Percentiles rank a stretch among this genome's conserved stretches.
These are phyloP conservation scores for Ormia ochracea DNA, from an alignment of 2,888 invertebrate species.

Conservation along the genomic window DNA sequence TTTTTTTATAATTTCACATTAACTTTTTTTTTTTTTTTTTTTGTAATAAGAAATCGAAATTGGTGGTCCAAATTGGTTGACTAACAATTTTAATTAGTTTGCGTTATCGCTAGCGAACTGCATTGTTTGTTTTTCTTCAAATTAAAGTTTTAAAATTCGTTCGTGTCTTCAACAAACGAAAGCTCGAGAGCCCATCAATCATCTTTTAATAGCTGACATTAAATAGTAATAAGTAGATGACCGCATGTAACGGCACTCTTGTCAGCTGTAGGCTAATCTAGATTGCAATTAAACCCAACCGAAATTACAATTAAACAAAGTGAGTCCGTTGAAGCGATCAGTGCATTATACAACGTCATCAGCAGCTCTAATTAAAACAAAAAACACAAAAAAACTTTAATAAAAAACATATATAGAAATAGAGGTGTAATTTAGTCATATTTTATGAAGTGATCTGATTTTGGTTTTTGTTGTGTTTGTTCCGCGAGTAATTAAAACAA, in stretches of 20 bases:
- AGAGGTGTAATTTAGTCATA: constrained; percentile 11
- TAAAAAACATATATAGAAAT: constrained; percentile 23
- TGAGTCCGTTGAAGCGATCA: constrained; percentile 1
- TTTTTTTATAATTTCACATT: background rate
- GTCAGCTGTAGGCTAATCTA: background rate
- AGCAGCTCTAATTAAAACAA: constrained; percentile 30
- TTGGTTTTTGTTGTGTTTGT: constrained; percentile 26
- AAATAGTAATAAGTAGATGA: background rate
- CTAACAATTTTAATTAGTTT: too few relatives aligned
- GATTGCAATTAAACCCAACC: background rate
- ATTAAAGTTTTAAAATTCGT: too few relatives aligned
- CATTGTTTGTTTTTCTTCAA: too few relatives aligned
- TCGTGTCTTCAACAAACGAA: background rate
- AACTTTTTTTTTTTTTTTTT: too few relatives aligned
- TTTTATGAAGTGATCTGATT: constrained; percentile 36
- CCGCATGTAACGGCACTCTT: background rate
- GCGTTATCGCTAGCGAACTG: too few relatives aligned
- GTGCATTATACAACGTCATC: background rate
- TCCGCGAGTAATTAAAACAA: constrained; percentile 59
- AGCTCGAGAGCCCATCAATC: background rate
- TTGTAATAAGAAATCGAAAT: too few relatives aligned
- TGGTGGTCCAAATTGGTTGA: too few relatives aligned
- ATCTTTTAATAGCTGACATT: background rate
- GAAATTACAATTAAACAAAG: background rate
- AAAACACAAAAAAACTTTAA: constrained; percentile 46